These are phyloP conservation scores for Trematomus bernacchii DNA, from an alignment of 2,797 vertebrate genomes.

Conservation along the genomic window DNA sequence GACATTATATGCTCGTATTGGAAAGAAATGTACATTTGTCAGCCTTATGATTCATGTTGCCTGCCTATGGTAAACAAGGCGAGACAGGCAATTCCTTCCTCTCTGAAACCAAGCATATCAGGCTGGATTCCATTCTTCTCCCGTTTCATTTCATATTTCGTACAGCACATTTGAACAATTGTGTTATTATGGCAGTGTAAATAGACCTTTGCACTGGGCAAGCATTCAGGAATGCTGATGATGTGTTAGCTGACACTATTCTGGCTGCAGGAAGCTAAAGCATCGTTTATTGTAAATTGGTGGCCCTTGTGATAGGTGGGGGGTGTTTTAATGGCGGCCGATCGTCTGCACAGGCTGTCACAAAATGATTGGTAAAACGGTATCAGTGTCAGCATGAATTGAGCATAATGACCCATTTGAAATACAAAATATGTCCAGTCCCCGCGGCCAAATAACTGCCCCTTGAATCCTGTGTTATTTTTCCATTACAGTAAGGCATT, in stretches of 20 bases:
- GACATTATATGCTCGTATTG: conserved; percentile 53
- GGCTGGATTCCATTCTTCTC: conserved; percentile 72
- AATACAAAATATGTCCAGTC: conserved; percentile 49
- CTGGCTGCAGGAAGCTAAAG: conserved; percentile 64
- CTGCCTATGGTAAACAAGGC: conserved; percentile 69
- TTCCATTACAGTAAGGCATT: conserved; percentile 4
- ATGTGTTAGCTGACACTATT: conserved; percentile 78
- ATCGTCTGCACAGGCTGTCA: conserved; percentile 55
- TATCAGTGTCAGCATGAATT: conserved; percentile 54
- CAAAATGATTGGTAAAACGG: conserved; percentile 46
- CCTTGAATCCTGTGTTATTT: conserved; percentile 4
- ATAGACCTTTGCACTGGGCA: conserved; percentile 76
- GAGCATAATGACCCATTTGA: conserved; percentile 53
- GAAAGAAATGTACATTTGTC: conserved; percentile 74
- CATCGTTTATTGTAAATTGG: conserved; percentile 71
- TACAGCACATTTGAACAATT: conserved; percentile 75
- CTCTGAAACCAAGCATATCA: conserved; percentile 73
- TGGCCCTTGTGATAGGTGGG: conserved; percentile 67
- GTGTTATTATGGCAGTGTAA: conserved; percentile 78
- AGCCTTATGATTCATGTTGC: conserved; percentile 69
- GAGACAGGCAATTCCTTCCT: conserved; percentile 73
- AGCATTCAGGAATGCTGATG: conserved; percentile 76
- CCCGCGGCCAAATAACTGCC: conserved; percentile 22
- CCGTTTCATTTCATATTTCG: conserved; percentile 78
- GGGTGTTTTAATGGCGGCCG: conserved; percentile 64